Conservation (phyloP, 2,113 vertebrate species). For the Callionymus lyra region DNA sequence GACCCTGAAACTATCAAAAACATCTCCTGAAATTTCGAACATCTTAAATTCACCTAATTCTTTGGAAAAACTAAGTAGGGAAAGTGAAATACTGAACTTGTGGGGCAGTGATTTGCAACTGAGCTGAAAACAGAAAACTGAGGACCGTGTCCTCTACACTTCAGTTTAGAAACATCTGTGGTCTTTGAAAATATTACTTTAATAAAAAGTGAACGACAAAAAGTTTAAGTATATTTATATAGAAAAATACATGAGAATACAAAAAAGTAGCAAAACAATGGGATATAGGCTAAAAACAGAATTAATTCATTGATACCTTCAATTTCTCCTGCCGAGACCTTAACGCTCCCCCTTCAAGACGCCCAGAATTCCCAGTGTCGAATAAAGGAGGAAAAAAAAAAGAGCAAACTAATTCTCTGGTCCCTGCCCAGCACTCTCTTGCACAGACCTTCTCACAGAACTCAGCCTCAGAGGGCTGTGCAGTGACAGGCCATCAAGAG, state of each 20-base stretch:
- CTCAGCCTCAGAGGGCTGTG: slow-evolving; percentile 22
- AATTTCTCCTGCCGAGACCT: slow-evolving; percentile 48
- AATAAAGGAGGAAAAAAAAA: slow-evolving; percentile 31
- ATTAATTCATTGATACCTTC: slow-evolving; percentile 64
- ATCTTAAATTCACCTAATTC: slow-evolving; percentile 42
- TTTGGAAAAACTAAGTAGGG: slow-evolving; percentile 30
- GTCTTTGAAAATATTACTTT: slow-evolving; percentile 69
- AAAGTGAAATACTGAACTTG: slow-evolving; percentile 37
- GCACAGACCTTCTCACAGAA: slow-evolving; percentile 24
- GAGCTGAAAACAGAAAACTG: slow-evolving; percentile 33
- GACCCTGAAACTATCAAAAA: slow-evolving; percentile 32
- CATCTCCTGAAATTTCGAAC: slow-evolving; percentile 15
- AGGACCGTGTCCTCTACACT: slow-evolving; percentile 51
- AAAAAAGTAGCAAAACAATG: slow-evolving; percentile 73
- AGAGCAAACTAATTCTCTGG: slow-evolving; percentile 54
- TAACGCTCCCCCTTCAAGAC: slow-evolving; percentile 43
- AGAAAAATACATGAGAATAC: slow-evolving; percentile 75
- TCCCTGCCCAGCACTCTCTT: slow-evolving; percentile 50
- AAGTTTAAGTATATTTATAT: slow-evolving; percentile 71
- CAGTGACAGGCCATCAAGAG: slow-evolving; percentile 29
- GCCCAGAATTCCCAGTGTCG: slow-evolving; percentile 40
- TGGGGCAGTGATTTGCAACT: slow-evolving; percentile 44
- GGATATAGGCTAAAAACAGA: slow-evolving; percentile 62
- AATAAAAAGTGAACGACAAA: slow-evolving; percentile 73
- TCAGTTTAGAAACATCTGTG: slow-evolving; percentile 62